These are phyloP conservation scores for Eublepharis macularius DNA, from an alignment of 2,113 vertebrate genomes.

Conservation along the genomic window DNA sequence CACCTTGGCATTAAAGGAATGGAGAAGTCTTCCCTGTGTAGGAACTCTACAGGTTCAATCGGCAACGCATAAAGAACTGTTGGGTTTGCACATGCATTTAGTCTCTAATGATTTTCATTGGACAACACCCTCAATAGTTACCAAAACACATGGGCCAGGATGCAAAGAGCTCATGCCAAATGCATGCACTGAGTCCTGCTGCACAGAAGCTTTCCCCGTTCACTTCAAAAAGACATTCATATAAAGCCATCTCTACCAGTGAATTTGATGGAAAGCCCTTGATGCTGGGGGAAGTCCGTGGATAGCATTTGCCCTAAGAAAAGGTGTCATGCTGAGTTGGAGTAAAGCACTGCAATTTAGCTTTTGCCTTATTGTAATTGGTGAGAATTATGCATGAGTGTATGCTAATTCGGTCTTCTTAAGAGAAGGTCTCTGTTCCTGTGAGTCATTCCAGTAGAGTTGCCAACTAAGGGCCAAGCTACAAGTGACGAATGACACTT, in stretches of 20 bases:
- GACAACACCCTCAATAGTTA: neutral
- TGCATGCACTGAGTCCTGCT: neutral
- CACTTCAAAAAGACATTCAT: neutral
- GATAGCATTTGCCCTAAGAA: no score
- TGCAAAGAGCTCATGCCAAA: neutral
- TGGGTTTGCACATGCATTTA: neutral
- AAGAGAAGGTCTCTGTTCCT: no score
- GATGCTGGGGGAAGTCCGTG: no score
- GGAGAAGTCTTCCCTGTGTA: neutral
- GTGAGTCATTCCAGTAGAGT: no score
- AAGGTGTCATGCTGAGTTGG: no score
- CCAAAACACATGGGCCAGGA: neutral
- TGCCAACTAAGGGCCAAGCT: no score
- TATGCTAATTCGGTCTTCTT: no score
- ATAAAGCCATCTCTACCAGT: neutral
- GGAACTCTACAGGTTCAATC: neutral
- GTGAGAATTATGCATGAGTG: no score
- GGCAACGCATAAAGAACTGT: neutral
- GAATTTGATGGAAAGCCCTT: no score
- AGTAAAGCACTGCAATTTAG: no score
- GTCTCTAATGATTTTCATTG: neutral
- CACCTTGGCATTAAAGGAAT: neutral
- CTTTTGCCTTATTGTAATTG: no score
- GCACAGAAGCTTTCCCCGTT: neutral
- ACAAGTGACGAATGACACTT: no score